phyloP scores from a whole-genome alignment of 2,797 vertebrate genomes.

The Naso thynnoides region DNA sequence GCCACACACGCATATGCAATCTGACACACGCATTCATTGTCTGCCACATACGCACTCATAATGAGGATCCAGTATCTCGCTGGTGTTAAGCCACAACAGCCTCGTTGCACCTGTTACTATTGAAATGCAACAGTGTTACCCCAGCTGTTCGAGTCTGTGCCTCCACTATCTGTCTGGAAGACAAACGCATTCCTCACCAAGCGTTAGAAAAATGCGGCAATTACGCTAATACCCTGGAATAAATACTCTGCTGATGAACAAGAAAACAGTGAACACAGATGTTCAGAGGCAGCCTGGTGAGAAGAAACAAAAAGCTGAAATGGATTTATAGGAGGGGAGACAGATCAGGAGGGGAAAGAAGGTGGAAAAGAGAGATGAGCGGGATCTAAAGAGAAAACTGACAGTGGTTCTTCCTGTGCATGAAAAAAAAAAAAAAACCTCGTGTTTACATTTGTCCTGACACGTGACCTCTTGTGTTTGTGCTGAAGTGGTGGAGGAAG shows the following conservation, averaged over 20 bases:
- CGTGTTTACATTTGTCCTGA: no score
- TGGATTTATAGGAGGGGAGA: neutral
- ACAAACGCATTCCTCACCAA: constrained; percentile 44
- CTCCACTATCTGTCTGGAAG: constrained; percentile 12
- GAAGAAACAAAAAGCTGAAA: neutral
- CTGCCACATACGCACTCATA: neutral
- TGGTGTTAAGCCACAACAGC: constrained; percentile 22
- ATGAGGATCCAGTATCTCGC: constrained; percentile 30
- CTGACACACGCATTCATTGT: neutral
- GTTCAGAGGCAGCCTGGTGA: constrained; percentile 42
- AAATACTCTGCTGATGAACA: constrained; percentile 57
- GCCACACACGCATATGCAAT: constrained; percentile 3
- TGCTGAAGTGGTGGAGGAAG: no score
- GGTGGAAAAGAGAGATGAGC: neutral
- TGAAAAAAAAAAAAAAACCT: no score
- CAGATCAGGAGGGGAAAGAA: neutral
- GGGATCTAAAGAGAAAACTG: no score
- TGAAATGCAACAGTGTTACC: constrained; percentile 21
- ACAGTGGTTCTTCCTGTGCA: no score
- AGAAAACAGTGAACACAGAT: constrained; percentile 71
- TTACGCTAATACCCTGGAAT: constrained; percentile 69
- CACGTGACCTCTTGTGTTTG: no score
- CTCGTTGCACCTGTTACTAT: constrained; percentile 50
- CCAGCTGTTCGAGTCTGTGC: constrained; percentile 46
- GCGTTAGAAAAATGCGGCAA: constrained; percentile 60